phyloP scores from a whole-genome alignment of 2,888 invertebrate species.

The Melanargia galathea region DNA sequence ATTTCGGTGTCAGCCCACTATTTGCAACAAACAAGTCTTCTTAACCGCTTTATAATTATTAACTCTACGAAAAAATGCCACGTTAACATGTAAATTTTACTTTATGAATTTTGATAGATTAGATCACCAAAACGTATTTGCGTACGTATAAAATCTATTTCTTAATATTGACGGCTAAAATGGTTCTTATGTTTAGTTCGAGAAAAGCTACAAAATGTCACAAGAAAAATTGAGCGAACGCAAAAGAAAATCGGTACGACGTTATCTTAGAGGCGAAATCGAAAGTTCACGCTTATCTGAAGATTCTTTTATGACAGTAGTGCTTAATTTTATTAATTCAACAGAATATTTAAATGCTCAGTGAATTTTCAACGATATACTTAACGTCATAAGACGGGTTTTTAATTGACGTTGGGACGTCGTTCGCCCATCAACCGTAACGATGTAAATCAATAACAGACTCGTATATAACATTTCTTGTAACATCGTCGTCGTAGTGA shows the following conservation, averaged over 20 bases:
- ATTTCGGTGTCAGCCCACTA: slow-evolving; percentile 23
- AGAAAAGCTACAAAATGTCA: not conserved
- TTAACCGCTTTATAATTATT: slow-evolving; percentile 25
- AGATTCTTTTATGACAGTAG: slow-evolving; percentile 37
- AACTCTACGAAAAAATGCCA: slow-evolving; percentile 22
- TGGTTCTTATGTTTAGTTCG: slow-evolving; percentile 1
- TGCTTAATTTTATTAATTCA: slow-evolving; percentile 38
- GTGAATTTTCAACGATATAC: slow-evolving; percentile 21
- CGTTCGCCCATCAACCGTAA: slow-evolving; percentile 11
- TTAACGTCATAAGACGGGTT: not conserved
- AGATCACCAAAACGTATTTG: not conserved
- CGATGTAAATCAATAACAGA: slow-evolving; percentile 16
- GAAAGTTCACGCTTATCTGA: slow-evolving; percentile 38
- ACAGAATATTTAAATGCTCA: slow-evolving; percentile 17
- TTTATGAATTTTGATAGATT: slow-evolving; percentile 30
- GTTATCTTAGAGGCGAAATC: slow-evolving; percentile 34
- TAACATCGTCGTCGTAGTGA: slow-evolving; percentile 3
- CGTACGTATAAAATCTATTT: not conserved
- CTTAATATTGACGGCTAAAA: not conserved
- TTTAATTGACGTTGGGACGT: not conserved
- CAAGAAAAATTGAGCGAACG: not conserved
- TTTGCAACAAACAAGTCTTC: slow-evolving; percentile 23
- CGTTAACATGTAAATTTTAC: slow-evolving; percentile 31
- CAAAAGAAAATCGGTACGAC: not conserved
- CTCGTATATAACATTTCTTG: slow-evolving; percentile 18